phyloP scores from a whole-genome alignment of 53 echinoderm and acorn worm genomes.

The Paelopatides confundens region DNA sequence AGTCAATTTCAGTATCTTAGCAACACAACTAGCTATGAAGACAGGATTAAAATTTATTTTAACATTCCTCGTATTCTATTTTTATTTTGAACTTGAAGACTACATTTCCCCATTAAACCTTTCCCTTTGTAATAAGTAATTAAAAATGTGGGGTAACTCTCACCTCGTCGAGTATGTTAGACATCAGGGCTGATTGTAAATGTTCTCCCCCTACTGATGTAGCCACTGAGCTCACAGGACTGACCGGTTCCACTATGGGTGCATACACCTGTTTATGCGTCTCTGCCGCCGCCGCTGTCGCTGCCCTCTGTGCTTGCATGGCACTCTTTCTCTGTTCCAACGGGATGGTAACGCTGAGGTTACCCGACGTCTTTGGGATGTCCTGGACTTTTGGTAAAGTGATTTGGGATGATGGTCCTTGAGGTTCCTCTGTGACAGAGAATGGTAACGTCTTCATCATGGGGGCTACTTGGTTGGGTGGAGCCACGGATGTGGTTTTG shows the following conservation, averaged over 20 bases:
- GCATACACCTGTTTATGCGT: neutral
- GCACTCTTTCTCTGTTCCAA: constrained; percentile 27
- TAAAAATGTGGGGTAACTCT: neutral
- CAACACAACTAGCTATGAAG: no score
- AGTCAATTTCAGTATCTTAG: no score
- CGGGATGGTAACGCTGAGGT: constrained; percentile 30
- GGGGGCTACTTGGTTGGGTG: constrained; percentile 40
- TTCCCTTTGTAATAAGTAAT: neutral
- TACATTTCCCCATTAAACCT: neutral
- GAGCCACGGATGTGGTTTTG: neutral
- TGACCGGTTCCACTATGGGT: constrained; percentile 41
- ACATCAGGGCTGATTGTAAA: constrained; percentile 27
- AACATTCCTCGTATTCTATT: no score
- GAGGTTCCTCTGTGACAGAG: constrained; percentile 32
- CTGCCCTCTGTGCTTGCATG: constrained; percentile 14
- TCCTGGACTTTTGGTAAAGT: constrained; percentile 27
- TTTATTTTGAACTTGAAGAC: neutral
- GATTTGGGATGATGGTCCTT: constrained; percentile 9
- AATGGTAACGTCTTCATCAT: constrained; percentile 37
- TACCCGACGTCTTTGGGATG: constrained; percentile 24
- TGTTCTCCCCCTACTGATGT: neutral
- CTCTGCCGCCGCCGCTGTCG: neutral
- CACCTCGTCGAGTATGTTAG: constrained; percentile 48
- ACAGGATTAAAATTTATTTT: no score
- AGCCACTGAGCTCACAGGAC: constrained; percentile 27